phyloP scores from a whole-genome alignment of 2,888 invertebrate genomes.

The Hydrotaea diabolus region DNA sequence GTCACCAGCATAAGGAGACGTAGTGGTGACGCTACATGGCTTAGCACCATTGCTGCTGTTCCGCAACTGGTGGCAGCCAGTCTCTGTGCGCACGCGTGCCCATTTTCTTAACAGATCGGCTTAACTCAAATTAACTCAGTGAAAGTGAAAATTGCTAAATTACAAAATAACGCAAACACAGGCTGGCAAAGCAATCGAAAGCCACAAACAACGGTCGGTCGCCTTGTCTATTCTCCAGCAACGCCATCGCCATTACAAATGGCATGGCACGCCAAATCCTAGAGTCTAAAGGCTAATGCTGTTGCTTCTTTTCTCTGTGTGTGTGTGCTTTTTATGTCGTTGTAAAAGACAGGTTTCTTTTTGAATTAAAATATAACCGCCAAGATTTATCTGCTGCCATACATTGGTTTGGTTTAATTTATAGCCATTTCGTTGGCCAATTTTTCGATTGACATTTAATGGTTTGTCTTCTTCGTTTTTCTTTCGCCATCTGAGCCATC shows the following conservation, averaged over 20 bases:
- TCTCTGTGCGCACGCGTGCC: constrained; percentile 50
- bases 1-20: constrained; percentile 18
- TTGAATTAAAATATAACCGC: background rate
- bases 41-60: constrained; percentile 14
- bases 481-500: no score
- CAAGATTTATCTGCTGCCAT: constrained; percentile 6
- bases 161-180: constrained; percentile 67
- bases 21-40: background rate
- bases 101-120: constrained; percentile 44
- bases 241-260: background rate
- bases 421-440: background rate
- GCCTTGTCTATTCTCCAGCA: no score
- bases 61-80: constrained; percentile 14
- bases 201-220: background rate
- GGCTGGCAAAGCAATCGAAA: background rate
- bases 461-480: background rate
- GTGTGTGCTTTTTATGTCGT: background rate
- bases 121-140: constrained; percentile 66
- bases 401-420: background rate
- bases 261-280: background rate
- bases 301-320: background rate
- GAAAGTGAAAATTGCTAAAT: constrained; percentile 78
- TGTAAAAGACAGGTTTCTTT: constrained; percentile 23
- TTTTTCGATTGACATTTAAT: background rate
- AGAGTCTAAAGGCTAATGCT: background rate